Base-by-base conservation (phyloP, 1,140 invertebrate genomes). In the Microplitis demolitor region DNA sequence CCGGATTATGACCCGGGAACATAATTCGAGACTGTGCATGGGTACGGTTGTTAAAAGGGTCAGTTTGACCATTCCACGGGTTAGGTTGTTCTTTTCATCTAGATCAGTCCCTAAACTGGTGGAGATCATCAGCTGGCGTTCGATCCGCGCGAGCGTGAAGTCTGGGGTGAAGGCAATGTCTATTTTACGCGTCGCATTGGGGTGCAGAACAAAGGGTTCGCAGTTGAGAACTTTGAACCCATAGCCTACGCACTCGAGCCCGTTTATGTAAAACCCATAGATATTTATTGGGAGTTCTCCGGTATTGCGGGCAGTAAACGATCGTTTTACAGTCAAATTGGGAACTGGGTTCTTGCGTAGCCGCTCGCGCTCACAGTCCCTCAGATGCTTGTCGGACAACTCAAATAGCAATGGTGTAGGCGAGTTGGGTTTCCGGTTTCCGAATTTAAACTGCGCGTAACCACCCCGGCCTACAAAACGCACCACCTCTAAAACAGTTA, bases 141-240 rank as follows among this genome's bases (percentile, higher is more conserved):
- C 89, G 33, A 97, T 90, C 71, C 92, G 90, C 0, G 95, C 91
- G 71, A 97, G 88, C 3, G 97, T 96, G 81, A 97, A 98, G 88
- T 99, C 97, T 5, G 97, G 94, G 0, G 95, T 95, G 84, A 97
- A 98, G 68, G 94, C 93, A 76, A 98, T 94, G 79, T 98, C 95
- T 35, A 99, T 92, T 82, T 93, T 93, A 77, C 90, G 90, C n/a
- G 92, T 94, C 8, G 90, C 90, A 85, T 98, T 97, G 13, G 96
- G 94, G 68, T 87, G 85, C 50, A 99, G 87, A 53, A 91, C 87
- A 82, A 98, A 97, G 8, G 93, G 90, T 33, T 90, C 88, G 85
- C 97, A 98, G 78, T 97, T 93, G 24, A 96, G 85, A 16, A 97
- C 90, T 81, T 90, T 91, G 81, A 96, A 98, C 8, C 96, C 96